Base-by-base conservation (phyloP, 2,113 vertebrate species). In the Cyanocitta stelleri region DNA sequence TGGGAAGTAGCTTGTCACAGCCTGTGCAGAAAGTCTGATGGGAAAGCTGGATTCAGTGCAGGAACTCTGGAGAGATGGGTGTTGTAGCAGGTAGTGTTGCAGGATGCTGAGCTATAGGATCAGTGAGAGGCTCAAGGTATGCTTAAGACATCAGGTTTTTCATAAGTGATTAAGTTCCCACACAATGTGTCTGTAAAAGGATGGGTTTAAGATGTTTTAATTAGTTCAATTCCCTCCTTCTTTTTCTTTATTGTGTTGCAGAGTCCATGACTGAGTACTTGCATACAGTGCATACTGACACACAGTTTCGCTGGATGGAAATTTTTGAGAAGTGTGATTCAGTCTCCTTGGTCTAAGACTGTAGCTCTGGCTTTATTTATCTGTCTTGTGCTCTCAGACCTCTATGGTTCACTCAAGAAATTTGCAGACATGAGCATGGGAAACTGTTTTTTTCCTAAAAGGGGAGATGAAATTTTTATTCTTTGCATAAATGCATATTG, bases 401-500 rank as follows among this genome's bases (percentile, higher is more conserved):
- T 55, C 43, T 49, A 20, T 10, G 13, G 33, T 71, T 85, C 37
- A 46, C 14, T 73, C 29, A 23, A 39, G 12, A 76, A 72, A 48
- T 56, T 21, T 68, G 26, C 11, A 76, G 54, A 39, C 8, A 7
- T 3, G 3, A 85, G 46, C 0, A 0, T 52, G 49, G n/a, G 67
- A 94, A 85, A 58, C 5, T 12, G 10, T 15, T 85, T 89, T 75
- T 39, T 54, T 81, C 22, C 41, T n/a, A 27, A 68, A 85, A 56
- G 6, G 17, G 8, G 41, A 85, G 20, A 20, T 49, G 44, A 76
- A n/a, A 32, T 73, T 16, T 21, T 75, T 17, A 18, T 32, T 75
- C 77, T 80, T 76, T 41, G 4, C 17, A 16, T 54, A n/a, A 66
- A 44, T 44, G 18, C 44, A 44, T 44, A 44, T 44, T 19, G 44